A percentile compares a stretch with the other conserved stretches of the same genome.
Evolutionary conservation across 2,797 vertebrate species (phyloP).

Genomic region (Botia kubotai): DNA sequence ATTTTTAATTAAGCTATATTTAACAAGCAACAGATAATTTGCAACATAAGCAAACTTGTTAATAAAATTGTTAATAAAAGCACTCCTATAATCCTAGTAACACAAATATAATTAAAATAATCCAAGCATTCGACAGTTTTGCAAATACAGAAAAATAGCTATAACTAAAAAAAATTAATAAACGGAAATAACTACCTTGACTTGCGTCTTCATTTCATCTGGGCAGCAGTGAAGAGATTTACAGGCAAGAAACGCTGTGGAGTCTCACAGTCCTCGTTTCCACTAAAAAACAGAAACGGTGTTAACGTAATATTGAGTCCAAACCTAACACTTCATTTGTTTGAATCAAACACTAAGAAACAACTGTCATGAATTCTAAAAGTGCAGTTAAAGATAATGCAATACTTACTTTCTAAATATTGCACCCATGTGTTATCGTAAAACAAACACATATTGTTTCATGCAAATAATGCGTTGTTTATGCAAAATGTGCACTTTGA

Average conservation of each 20-base stretch:
- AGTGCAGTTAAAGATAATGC: conserved; percentile 17
- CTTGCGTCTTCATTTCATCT: conserved; percentile 68
- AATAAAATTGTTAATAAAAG: not conserved
- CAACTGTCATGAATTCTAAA: conserved; percentile 10
- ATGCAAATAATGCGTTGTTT: conserved; percentile 7
- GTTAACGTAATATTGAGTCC: conserved; percentile 62
- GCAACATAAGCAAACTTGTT: too few relatives aligned
- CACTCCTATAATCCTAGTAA: not conserved
- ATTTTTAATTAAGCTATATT: too few relatives aligned
- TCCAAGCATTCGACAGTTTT: not conserved
- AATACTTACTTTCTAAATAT: conserved; percentile 55
- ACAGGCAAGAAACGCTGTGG: conserved; percentile 63
- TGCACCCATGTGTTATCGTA: conserved; percentile 35
- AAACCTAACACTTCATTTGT: conserved; percentile 46
- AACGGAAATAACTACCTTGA: conserved; percentile 67
- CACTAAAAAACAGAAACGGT: conserved; percentile 65
- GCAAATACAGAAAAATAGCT: not conserved
- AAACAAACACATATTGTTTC: conserved; percentile 8
- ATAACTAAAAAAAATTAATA: conserved; percentile 56
- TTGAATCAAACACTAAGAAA: conserved; percentile 48
- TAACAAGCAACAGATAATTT: too few relatives aligned
- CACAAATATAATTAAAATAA: not conserved
- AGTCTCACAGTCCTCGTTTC: conserved; percentile 60
- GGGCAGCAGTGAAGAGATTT: conserved; percentile 66
- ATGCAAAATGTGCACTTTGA: not conserved